phyloP scores from a whole-genome alignment of 2,113 vertebrate species.

The Manacus vitellinus region DNA sequence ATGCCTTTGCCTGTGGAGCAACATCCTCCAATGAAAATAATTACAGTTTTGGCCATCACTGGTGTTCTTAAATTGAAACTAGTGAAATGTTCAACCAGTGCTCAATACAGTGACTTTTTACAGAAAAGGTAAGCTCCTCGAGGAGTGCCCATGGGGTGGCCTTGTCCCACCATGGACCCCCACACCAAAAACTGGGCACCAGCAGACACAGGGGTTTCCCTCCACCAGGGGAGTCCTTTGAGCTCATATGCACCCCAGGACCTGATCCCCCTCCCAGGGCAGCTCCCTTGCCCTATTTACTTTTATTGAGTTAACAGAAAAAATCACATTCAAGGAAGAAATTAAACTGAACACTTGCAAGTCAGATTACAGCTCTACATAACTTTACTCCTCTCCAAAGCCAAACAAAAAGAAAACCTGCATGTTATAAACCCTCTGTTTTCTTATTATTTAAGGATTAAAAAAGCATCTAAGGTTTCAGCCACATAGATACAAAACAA shows the following conservation, averaged over 20 bases:
- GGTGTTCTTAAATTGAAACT: neutral
- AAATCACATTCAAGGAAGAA: constrained; percentile 61
- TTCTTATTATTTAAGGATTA: constrained; percentile 67
- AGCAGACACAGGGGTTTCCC: neutral
- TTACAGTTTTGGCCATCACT: accelerated
- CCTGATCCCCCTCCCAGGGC: accelerated
- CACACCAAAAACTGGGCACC: neutral
- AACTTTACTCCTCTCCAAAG: constrained; percentile 39
- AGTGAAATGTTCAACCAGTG: neutral
- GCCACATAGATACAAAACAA: constrained; percentile 66
- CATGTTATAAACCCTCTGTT: constrained; percentile 5
- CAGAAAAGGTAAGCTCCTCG: neutral
- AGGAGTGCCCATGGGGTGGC: neutral
- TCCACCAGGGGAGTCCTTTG: neutral
- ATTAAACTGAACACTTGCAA: constrained; percentile 44
- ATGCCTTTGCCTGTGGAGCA: neutral
- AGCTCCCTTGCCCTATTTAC: neutral
- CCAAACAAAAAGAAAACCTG: constrained; percentile 30
- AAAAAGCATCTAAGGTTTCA: constrained; percentile 60
- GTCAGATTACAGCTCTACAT: constrained; percentile 50
- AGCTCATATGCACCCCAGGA: neutral
- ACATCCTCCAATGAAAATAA: neutral
- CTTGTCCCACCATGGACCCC: neutral
- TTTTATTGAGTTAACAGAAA: constrained; percentile 47
- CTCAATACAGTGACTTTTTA: neutral